Evolutionary conservation across 2,797 vertebrate species (phyloP), one percentile per base, ranked within the genome.

Genomic region (Melopsittacus undulatus): DNA sequence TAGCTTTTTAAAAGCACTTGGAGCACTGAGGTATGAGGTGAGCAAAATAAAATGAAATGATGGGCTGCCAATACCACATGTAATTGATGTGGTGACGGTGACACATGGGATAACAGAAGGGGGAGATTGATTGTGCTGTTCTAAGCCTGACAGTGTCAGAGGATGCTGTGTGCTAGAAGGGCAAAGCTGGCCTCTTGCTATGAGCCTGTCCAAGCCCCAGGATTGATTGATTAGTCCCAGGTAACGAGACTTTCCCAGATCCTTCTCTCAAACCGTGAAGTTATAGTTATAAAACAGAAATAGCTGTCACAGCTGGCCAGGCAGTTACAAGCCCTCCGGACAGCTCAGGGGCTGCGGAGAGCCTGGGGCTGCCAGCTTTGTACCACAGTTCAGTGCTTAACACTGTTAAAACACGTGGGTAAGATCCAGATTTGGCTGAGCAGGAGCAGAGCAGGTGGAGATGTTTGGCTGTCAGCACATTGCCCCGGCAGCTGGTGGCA

Each of bases 391-490:
- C 3, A 2, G 59, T 36, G 68, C 75, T 93, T 24, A 43, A 86
- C 11, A 4, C 94, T 16, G 17, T 62, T 59, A 6, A 51, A 87
- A 84, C 70, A 38, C 75, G 9, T 30, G 79, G 85, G 87, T n/a
- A 10, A 34, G 87, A 78, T 88, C 62, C 76, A 54, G 90, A 91
- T 78, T 85, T 91, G 94, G 91, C 91, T 13, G 87, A 92, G 85
- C 62, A 10, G 87, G 78, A 83, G 92, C 61, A 12, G 95, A 94
- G 90, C 95, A 96, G 94, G 95, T 94, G 91, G 94, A 66, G 93
- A 82, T 59, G 91, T 91, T 86, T 92, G 95, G 83, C 95, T 92
- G 90, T 87, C 96, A 91, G 93, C 89, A 59, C 89, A 83, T 94
- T 62, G 4, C 83, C 85, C 95, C 40, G 0, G 85, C 96, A 95